Conservation (phyloP, 2,888 invertebrate genomes). For the Drosophila longiperda region DNA sequence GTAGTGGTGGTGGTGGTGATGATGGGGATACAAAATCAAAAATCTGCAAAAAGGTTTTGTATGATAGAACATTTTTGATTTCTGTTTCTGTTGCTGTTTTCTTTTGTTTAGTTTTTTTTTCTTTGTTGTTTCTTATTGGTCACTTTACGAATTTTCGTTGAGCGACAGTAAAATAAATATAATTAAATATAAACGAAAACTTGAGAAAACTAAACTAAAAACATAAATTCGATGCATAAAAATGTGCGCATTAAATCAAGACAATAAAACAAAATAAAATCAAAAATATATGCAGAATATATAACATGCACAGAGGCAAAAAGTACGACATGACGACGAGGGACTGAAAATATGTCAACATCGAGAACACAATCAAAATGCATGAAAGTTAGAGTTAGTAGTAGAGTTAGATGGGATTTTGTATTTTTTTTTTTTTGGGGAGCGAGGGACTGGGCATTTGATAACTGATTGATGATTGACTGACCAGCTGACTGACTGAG, state of each 20-base stretch:
- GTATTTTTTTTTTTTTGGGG: background rate
- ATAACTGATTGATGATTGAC: constrained; percentile 37
- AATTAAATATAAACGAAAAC: constrained; percentile 22
- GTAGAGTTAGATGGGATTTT: constrained; percentile 19
- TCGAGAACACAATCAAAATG: constrained; percentile 37
- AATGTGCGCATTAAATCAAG: constrained; percentile 64
- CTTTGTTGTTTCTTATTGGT: constrained; percentile 24
- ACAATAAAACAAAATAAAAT: constrained; percentile 31
- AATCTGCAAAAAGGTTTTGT: constrained; percentile 82
- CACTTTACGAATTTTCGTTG: constrained; percentile 4
- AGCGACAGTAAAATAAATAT: constrained; percentile 38
- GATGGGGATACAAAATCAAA: constrained; percentile 83
- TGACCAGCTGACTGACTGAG: constrained; percentile 39
- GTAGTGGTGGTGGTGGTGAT: constrained; percentile 76
- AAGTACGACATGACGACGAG: constrained; percentile 11
- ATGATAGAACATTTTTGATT: constrained; percentile 75
- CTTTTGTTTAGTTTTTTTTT: constrained; percentile 29
- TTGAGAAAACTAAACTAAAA: constrained; percentile 54
- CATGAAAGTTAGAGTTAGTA: constrained; percentile 32
- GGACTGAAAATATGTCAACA: constrained; percentile 14
- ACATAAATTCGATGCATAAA: constrained; percentile 62
- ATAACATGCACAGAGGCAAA: constrained; percentile 47
- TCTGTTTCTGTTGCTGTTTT: constrained; percentile 26
- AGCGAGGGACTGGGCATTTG: constrained; percentile 16
- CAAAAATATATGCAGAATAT: background rate